These are phyloP conservation scores for Lycaena phlaeas DNA, from an alignment of 2,888 invertebrate genomes.

Conservation along the genomic window DNA sequence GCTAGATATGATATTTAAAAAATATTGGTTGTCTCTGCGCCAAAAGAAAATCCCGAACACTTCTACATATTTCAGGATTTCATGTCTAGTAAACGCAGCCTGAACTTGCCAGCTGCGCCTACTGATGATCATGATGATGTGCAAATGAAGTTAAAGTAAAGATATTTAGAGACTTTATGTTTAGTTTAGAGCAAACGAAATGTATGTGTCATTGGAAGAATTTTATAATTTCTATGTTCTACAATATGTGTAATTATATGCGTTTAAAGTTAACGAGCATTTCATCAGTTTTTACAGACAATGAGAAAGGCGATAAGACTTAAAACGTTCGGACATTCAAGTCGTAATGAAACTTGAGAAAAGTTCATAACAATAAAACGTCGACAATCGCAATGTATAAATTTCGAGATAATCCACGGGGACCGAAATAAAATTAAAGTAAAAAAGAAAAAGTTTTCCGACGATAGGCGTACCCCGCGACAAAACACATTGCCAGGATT, in stretches of 20 bases:
- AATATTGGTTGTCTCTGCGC: too few relatives aligned
- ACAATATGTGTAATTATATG: background rate
- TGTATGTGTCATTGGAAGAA: too few relatives aligned
- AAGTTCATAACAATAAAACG: conserved; percentile 22
- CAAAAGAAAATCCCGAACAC: too few relatives aligned
- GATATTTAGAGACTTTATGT: too few relatives aligned
- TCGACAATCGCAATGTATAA: conserved; percentile 26
- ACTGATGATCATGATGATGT: too few relatives aligned
- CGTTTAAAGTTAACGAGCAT: conserved; percentile 13
- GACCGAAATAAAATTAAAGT: conserved; percentile 59
- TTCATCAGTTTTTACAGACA: conserved; percentile 8
- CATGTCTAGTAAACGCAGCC: too few relatives aligned
- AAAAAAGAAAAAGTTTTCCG: conserved; percentile 48
- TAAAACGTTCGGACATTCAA: conserved; percentile 9
- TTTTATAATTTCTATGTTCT: too few relatives aligned
- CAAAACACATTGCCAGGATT: conserved; percentile 65
- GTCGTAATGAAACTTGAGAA: conserved; percentile 11
- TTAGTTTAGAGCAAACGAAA: too few relatives aligned
- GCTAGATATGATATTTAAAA: background rate
- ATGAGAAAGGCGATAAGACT: conserved; percentile 9
- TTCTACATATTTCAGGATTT: too few relatives aligned
- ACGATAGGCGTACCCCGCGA: conserved; percentile 53
- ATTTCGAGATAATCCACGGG: conserved; percentile 35
- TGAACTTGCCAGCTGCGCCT: too few relatives aligned
- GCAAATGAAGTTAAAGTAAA: too few relatives aligned